phyloP scores from a whole-genome alignment of 2,888 invertebrate species.

The Anodontia alba region DNA sequence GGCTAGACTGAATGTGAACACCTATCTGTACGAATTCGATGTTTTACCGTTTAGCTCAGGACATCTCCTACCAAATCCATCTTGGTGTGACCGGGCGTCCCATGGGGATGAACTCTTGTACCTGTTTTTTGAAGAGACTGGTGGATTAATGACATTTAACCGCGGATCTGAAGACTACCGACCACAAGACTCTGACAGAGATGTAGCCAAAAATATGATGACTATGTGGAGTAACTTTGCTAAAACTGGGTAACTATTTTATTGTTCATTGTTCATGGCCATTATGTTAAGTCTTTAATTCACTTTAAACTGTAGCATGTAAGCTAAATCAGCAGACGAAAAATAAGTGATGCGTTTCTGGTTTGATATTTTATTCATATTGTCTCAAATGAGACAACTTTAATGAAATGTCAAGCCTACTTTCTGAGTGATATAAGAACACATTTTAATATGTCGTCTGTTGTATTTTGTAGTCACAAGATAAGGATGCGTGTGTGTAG shows the following conservation, averaged over 20 bases:
- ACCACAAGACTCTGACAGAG: constrained; percentile 90
- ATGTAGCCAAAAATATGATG: constrained; percentile 94
- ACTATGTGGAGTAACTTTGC: constrained; percentile 86
- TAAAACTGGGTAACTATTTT: constrained; percentile 87
- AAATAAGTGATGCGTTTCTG: too few relatives aligned
- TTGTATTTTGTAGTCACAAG: too few relatives aligned
- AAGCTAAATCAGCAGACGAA: too few relatives aligned
- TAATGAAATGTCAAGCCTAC: too few relatives aligned
- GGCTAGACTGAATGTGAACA: background rate
- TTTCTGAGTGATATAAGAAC: too few relatives aligned
- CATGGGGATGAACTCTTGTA: constrained; percentile 74
- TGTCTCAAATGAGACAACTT: too few relatives aligned
- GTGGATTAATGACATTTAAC: constrained; percentile 75
- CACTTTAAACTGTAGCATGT: too few relatives aligned
- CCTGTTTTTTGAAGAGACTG: constrained; percentile 47
- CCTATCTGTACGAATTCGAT: constrained; percentile 50
- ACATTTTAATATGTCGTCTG: too few relatives aligned
- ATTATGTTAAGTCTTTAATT: too few relatives aligned
- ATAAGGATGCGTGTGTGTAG: too few relatives aligned
- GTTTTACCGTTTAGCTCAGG: constrained; percentile 67
- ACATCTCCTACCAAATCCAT: constrained; percentile 60
- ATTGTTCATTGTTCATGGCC: constrained; percentile 97
- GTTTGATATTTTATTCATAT: too few relatives aligned
- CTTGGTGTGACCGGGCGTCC: constrained; percentile 74
- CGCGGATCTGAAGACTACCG: constrained; percentile 85